Conservation (phyloP, 1,140 invertebrate genomes). For the Aleiodes sp. region DNA sequence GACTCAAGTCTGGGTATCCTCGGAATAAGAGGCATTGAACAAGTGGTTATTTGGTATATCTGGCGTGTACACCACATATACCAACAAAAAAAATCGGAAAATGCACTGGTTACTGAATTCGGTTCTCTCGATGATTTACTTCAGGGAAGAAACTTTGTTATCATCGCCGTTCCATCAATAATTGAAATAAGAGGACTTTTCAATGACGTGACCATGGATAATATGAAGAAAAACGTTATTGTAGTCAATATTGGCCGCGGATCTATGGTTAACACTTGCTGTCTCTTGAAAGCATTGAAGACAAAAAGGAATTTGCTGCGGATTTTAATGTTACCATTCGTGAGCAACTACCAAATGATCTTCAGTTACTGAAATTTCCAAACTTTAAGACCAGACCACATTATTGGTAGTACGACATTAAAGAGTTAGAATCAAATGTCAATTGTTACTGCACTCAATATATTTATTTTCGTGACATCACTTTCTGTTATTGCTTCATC, state of each 20-base stretch:
- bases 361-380: constrained; percentile 78
- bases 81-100: constrained; percentile 72
- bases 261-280: constrained; percentile 79
- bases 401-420: constrained; percentile 84
- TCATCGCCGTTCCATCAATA: constrained; percentile 76
- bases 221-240: constrained; percentile 83
- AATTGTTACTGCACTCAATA: constrained; percentile 74
- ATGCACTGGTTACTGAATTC: constrained; percentile 72
- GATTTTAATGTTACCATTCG: constrained; percentile 91
- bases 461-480: too few relatives aligned
- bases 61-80: constrained; percentile 76
- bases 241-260: constrained; percentile 85
- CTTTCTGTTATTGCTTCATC: too few relatives aligned
- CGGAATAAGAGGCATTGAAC: constrained; percentile 82
- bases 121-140: constrained; percentile 78
- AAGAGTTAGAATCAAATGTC: constrained; percentile 84
- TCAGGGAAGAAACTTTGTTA: constrained; percentile 78
- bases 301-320: constrained; percentile 80
- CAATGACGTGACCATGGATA: constrained; percentile 73
- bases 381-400: constrained; percentile 88
- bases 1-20: constrained; percentile 83
- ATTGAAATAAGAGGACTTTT: constrained; percentile 78
- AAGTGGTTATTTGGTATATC: constrained; percentile 74
- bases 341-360: constrained; percentile 83
- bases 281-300: constrained; percentile 78